Percentiles rank a stretch among this genome's conserved stretches.
These are phyloP conservation scores for Pelobates fuscus DNA, from an alignment of 2,113 vertebrate genomes.

Conservation along the genomic window DNA sequence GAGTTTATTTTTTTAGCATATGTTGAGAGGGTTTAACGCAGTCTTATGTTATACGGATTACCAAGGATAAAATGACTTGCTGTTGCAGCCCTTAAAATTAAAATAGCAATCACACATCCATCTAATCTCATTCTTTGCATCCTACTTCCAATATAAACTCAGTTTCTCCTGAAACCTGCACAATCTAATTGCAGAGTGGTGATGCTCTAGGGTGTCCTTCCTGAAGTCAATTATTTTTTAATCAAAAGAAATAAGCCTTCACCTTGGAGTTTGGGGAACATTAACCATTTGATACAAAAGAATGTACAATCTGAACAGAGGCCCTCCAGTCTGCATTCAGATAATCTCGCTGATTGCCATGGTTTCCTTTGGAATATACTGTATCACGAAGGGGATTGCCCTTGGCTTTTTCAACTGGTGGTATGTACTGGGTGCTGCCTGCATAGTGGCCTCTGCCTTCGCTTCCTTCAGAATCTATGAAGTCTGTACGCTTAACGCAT, in stretches of 20 bases:
- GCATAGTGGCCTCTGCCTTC: slow-evolving; percentile 57
- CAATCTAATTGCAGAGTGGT: no score
- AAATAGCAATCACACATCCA: slow-evolving; percentile 11
- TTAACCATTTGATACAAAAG: no score
- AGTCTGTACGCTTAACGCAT: slow-evolving; percentile 52
- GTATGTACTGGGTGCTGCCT: slow-evolving; percentile 60
- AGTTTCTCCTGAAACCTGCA: background rate
- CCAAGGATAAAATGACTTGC: slow-evolving; percentile 28
- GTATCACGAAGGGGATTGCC: slow-evolving; percentile 59
- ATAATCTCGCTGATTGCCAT: slow-evolving; percentile 56
- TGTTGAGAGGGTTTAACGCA: slow-evolving; percentile 3
- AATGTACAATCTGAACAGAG: slow-evolving; percentile 53
- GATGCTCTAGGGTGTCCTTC: no score
- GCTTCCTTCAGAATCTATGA: slow-evolving; percentile 63
- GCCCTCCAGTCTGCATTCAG: slow-evolving; percentile 60
- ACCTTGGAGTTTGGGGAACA: no score
- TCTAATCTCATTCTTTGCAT: no score
- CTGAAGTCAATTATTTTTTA: background rate
- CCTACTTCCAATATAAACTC: slow-evolving; percentile 25
- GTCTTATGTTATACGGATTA: slow-evolving; percentile 28
- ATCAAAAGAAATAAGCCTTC: no score
- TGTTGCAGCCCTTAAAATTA: slow-evolving; percentile 12
- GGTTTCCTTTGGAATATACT: slow-evolving; percentile 61
- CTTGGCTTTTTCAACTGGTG: slow-evolving; percentile 66
- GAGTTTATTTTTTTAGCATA: slow-evolving; percentile 15